Percentiles rank a stretch among this genome's conserved stretches.
These are phyloP conservation scores for Chamaea fasciata DNA, from an alignment of 2,113 vertebrate genomes.

Conservation along the genomic window DNA sequence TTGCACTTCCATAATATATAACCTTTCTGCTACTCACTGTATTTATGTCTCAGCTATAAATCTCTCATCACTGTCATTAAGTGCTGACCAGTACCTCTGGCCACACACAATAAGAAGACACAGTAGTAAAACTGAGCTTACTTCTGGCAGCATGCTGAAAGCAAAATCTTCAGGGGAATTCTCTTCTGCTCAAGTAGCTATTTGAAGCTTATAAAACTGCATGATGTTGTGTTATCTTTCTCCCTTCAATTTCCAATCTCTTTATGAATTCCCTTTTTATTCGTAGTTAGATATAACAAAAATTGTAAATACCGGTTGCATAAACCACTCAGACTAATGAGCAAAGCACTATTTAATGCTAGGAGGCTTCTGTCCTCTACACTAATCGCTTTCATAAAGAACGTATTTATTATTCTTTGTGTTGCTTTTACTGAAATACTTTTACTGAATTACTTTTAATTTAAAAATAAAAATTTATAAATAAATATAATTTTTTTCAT, in stretches of 20 bases:
- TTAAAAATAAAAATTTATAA: neutral
- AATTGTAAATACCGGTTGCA: neutral
- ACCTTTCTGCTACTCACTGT: neutral
- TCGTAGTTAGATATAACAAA: neutral
- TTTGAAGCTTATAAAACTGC: neutral
- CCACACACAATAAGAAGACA: neutral
- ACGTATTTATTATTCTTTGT: neutral
- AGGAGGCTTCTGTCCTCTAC: neutral
- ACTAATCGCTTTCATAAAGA: neutral
- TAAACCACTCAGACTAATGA: neutral
- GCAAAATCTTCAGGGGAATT: neutral
- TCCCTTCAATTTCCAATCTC: neutral
- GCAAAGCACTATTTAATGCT: neutral
- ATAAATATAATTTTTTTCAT: too few species aligned
- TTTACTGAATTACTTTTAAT: neutral
- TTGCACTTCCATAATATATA: neutral
- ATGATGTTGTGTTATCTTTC: neutral
- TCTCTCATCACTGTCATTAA: neutral
- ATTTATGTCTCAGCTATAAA: neutral
- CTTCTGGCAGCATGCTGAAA: neutral
- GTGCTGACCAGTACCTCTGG: neutral
- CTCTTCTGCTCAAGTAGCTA: neutral
- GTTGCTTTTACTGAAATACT: neutral
- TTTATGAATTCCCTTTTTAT: neutral
- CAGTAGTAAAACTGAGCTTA: neutral